Base-by-base conservation (phyloP, 2,888 invertebrate species). In the Crematogaster levior region DNA sequence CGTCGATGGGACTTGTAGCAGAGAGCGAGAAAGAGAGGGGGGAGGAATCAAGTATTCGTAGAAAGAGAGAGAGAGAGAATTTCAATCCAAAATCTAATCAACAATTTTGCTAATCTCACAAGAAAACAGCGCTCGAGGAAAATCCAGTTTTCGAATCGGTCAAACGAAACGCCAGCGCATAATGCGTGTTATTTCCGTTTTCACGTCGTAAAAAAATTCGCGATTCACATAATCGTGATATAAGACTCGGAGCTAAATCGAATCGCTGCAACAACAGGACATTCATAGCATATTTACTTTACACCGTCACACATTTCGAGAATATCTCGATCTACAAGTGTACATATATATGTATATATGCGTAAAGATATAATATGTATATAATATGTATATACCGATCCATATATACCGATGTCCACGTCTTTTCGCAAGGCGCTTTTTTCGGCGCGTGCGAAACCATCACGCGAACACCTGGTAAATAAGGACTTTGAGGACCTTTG, bases 401-500 rank as follows among this genome's bases (percentile, higher is more conserved):
- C 48, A 18, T 1, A 15, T 1, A 21, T 21, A 58, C 24, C 53
- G 5, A 27, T 4, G 6, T n/a, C 9, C 65, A 18, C 46, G 5
- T 24, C 3, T 37, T 70, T 68, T 18, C 40, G 40, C 56, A 27
- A 40, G 27, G 9, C 2, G 9, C 58, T n/a, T 27, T 40, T 15
- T n/a, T 53, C 37, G 9, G n/a, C 27, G 9, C 27, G n/a, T n/a
- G 40, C 9, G 21, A 43, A n/a, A 15, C 15, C 30, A 27, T 40
- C 15, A 21, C n/a, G 21, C 9, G 70, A 75, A 73, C 34, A 66
- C 63, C 74, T 73, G 68, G 60, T 53, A 79, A 84, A 75, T 4
- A 5, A 18, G 18, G n/a, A 37, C 12, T 34, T 21, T 6, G 3
- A 27, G 10, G 34, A 24, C 10, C 75, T 40, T 63, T 63, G 75